Base-by-base conservation (phyloP, 2,113 vertebrate genomes). In the Mola mola region DNA sequence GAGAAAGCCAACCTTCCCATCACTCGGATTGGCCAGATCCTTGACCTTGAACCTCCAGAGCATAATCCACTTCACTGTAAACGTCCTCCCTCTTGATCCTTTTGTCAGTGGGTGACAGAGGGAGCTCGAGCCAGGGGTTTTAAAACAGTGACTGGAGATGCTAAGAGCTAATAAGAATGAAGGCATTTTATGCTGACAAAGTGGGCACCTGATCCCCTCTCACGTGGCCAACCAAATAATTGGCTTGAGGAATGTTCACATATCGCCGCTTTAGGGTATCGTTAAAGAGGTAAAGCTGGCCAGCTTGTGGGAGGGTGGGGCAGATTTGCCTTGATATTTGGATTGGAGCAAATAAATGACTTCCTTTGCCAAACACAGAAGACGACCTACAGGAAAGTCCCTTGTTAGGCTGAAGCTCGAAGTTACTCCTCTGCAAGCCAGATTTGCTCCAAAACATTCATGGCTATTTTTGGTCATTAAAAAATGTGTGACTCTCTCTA, bases 191-290 rank as follows among this genome's bases (percentile, higher is more conserved):
- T 44, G 52, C 62, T 33, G 64, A 72, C 71, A 80, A 85, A 85
- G 81, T 79, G 68, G 70, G 59, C 80, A 87, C 60, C 88, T 89
- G 87, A 89, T 88, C 77, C 75, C 47, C 50, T 82, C 69, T 88
- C 74, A 74, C 81, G 76, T 68, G 56, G 64, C 60, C 50, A 66
- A 82, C 78, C 44, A 29, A 75, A 79, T 89, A 82, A 88, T 82
- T 81, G 71, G 74, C 64, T 60, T 69, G 43, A 74, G 66, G 74
- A 90, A 82, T 86, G 85, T 79, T 83, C 63, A 16, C 56, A 5
- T 88, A 74, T 70, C 41, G 49, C 44, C 71, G 65, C 81, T 76
- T 71, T 50, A 43, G 68, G 71, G 51, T 65, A 55, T 66, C 28
- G 33, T 68, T 46, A 55, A 82, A 60, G 62, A 74, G 66, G 22